Base-by-base conservation (phyloP, 2,888 invertebrate genomes). In the Sminthurides aquaticus region DNA sequence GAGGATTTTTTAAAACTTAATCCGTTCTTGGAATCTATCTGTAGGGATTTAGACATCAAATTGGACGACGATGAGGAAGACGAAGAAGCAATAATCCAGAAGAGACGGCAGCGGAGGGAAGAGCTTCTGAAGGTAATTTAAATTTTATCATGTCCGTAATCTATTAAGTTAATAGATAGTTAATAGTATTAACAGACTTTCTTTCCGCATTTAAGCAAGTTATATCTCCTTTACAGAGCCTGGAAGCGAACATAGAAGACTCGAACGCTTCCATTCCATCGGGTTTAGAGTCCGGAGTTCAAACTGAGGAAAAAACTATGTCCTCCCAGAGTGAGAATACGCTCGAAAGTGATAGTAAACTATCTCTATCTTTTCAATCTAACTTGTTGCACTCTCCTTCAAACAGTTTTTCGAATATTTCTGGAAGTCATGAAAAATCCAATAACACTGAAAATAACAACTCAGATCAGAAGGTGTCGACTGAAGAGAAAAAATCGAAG, bases 41-140 rank as follows among this genome's bases (percentile, higher is more conserved):
- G 27, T 48, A 71, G 69, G 60, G 68, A 66, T 57, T 60, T 79
- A 28, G 76, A 90, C 74, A 86, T 91, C 62, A 86, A 89, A 75
- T 84, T 90, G 22, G 84, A 86, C 56, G 91, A 93, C 67, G 91
- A 91, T 71, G 81, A 81, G 60, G 93, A 94, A 78, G 91, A 92
- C 75, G 96, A 96, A 77, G 93, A 96, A 78, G 87, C 87, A 74
- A 91, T 95, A 74, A 97, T 97, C 77, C 91, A 94, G 78, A 85
- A 85, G 76, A 83, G 93, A 72, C 84, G 96, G 68, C 89, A 90
- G 76, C 88, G 92, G 76, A 82, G 96, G 49, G 92, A 95, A 78
- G 91, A 90, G 77, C 81, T 97, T 3, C 77, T 95, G 65, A 89
- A 89, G 84, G 91, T 90, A 34, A 34, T 34, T 34, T 15, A 34